A percentile compares a stretch with the other conserved stretches of the same genome.
These are phyloP conservation scores for Nephrotoma flavescens DNA, from an alignment of 2,888 invertebrate genomes.

Conservation along the genomic window DNA sequence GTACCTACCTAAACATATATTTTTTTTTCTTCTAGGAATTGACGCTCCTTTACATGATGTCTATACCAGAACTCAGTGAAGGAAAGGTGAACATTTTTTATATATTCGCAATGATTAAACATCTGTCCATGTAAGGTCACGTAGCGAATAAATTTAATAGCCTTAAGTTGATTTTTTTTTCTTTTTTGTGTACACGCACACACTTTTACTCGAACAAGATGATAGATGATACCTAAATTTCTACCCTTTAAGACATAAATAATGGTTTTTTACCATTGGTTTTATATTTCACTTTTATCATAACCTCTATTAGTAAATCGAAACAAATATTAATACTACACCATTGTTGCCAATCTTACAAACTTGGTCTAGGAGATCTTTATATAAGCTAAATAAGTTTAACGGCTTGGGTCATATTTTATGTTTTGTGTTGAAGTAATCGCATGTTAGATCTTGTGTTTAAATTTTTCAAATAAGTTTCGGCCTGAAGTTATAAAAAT, in stretches of 20 bases:
- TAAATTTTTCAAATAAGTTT: too few relatives aligned
- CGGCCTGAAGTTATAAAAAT: too few relatives aligned
- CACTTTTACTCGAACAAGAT: not conserved
- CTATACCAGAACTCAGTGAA: not conserved
- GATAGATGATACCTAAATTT: not conserved
- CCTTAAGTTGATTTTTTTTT: not conserved
- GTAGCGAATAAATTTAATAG: not conserved
- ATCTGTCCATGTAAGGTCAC: not conserved
- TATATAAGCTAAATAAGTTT: too few relatives aligned
- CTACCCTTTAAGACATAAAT: not conserved
- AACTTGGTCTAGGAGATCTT: too few relatives aligned
- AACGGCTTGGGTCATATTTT: too few relatives aligned
- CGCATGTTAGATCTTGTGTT: too few relatives aligned
- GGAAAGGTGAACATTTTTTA: not conserved
- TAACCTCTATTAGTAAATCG: not conserved
- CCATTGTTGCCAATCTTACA: too few relatives aligned
- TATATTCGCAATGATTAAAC: not conserved
- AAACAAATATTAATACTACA: too few relatives aligned
- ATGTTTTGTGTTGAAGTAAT: too few relatives aligned
- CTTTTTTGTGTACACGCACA: not conserved
- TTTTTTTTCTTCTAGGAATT: too few relatives aligned
- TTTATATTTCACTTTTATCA: not conserved
- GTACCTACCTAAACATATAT: not conserved
- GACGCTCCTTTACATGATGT: too few relatives aligned
- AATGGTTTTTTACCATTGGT: not conserved